Percentiles rank a stretch among this genome's conserved stretches.
Evolutionary conservation across 1,140 invertebrate genomes (phyloP).

Genomic region (Procambarus clarkii): DNA sequence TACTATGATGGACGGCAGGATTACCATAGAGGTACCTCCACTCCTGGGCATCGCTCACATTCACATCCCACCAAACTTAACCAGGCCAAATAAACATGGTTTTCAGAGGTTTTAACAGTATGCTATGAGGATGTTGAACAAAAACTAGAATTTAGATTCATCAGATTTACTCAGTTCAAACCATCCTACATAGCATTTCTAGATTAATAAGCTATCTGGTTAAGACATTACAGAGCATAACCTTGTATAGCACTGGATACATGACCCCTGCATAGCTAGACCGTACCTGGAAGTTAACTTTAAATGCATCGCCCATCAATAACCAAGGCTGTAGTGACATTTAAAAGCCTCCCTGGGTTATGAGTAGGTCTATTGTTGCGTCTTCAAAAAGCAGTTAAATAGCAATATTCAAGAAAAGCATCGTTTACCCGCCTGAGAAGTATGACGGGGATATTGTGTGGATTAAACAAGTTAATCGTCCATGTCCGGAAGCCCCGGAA

Average conservation of each 20-base stretch:
- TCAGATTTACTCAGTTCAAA: conserved; percentile 62
- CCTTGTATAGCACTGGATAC: not conserved
- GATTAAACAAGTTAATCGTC: no score
- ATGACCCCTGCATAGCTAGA: not conserved
- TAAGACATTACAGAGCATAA: conserved; percentile 27
- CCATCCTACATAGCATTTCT: conserved; percentile 67
- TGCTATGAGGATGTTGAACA: conserved; percentile 72
- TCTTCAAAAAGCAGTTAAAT: not conserved
- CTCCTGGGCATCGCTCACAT: not conserved
- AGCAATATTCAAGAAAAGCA: not conserved
- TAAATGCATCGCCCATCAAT: not conserved
- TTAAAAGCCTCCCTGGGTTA: not conserved
- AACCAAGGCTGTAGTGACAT: not conserved
- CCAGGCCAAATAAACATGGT: not conserved
- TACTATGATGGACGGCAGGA: not conserved
- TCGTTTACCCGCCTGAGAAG: not conserved
- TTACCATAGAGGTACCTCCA: not conserved
- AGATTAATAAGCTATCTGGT: conserved; percentile 31
- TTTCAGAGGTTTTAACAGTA: not conserved
- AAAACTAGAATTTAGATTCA: conserved; percentile 66
- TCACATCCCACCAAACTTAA: not conserved
- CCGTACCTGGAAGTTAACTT: not conserved
- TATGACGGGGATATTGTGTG: not conserved
- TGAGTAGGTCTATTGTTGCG: not conserved
- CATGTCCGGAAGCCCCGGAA: no score